phyloP scores from a whole-genome alignment of 2,888 invertebrate genomes.

The Eumerus sabulonum region DNA sequence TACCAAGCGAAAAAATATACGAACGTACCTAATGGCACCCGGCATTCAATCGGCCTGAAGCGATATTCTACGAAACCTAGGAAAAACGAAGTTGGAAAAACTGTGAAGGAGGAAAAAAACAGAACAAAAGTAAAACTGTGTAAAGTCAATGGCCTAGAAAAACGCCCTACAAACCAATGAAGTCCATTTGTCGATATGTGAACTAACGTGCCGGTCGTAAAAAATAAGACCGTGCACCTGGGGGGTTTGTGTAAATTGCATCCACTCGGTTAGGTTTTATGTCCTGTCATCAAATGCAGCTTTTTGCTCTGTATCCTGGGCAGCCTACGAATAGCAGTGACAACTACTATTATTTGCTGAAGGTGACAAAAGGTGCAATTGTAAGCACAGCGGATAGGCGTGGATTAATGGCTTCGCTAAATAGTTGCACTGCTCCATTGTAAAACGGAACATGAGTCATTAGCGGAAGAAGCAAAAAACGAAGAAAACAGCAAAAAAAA shows the following conservation, averaged over 20 bases:
- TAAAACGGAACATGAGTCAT: not conserved
- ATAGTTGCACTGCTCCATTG: conserved; percentile 32
- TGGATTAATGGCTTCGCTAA: conserved; percentile 49
- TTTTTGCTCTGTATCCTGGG: not conserved
- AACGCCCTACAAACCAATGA: conserved; percentile 41
- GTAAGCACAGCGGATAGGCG: conserved; percentile 22
- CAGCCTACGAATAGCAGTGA: too few relatives aligned
- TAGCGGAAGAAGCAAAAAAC: too few relatives aligned
- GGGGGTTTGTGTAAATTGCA: conserved; percentile 33
- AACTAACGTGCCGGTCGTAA: conserved; percentile 11
- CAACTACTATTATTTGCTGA: conserved; percentile 6
- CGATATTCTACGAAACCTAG: not conserved
- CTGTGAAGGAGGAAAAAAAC: conserved; percentile 1
- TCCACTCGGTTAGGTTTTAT: conserved; percentile 49
- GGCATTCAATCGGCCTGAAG: too few relatives aligned
- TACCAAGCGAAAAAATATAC: not conserved
- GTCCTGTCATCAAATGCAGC: conserved; percentile 20
- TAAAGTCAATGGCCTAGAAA: conserved; percentile 60
- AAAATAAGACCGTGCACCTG: conserved; percentile 15
- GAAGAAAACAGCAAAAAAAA: too few relatives aligned
- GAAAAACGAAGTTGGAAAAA: conserved; percentile 39
- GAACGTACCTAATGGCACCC: too few relatives aligned
- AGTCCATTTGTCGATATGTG: not conserved
- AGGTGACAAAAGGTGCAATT: conserved; percentile 47
- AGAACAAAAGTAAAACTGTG: conserved; percentile 5